Evolutionary conservation across 1,140 invertebrate genomes (phyloP), one percentile per base, ranked within the genome.

Genomic region (Diachasmimorpha longicaudata): DNA sequence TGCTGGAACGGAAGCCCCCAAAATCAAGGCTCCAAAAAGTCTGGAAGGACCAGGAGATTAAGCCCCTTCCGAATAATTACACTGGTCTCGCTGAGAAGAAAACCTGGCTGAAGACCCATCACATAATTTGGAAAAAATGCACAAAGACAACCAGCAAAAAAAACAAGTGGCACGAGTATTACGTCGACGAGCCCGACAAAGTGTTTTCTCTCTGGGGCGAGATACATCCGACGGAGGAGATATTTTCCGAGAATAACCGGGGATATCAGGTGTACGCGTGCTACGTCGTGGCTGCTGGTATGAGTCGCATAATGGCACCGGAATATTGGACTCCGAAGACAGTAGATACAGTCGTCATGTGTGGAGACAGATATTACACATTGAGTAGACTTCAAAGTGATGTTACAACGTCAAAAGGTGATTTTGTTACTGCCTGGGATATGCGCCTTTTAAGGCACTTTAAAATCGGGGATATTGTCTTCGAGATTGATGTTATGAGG

Each of bases 241-340:
- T 81, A 31, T 87, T 87, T 76, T 77, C 78, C 8, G 16, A 46
- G 19, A 81, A 83, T 69, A 85, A 86, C 31, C 82, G 83, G 0
- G 83, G 81, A 0, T 82, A 81, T 74, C 85, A 87, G 46, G 75
- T 74, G 10, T 78, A 78, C 36, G 81, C 82, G 0, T 86, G 86
- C 70, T 86, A 85, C 75, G 81, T 83, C 10, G 82, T 86, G 42
- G 84, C 81, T 48, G 85, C 85, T 3, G 86, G 84, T 2, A 87
- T 87, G 85, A 81, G 78, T 11, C 77, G 80, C 23, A 80, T 87
- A 46, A 84, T 78, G 68, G 81, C 85, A n/a, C 85, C 86, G 13
- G 86, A 87, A 42, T 87, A 85, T 46, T 87, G 86, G 86, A 80
- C 5, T 52, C n/a, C 79, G 0, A 81, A 84, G 74, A 81, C 75